Evolutionary conservation across 2,113 vertebrate species (phyloP).

Genomic region (Gymnocephalus cernua): DNA sequence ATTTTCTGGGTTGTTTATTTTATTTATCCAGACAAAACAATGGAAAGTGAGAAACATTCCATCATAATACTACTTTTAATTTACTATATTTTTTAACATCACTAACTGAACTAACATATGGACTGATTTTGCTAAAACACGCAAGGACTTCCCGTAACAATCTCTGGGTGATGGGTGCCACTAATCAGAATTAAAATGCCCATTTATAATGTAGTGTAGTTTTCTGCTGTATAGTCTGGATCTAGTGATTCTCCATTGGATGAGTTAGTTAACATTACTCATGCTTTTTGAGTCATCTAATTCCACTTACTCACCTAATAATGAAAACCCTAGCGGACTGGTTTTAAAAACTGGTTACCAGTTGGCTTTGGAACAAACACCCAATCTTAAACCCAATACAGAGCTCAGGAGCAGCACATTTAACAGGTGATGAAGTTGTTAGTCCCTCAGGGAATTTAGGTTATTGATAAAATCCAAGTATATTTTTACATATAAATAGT

Average conservation of each 20-base stretch:
- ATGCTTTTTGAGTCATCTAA: neutral
- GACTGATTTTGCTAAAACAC: neutral
- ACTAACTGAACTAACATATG: neutral
- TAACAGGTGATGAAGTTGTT: neutral
- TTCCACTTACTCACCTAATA: neutral
- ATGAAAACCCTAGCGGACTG: neutral
- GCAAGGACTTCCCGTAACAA: neutral
- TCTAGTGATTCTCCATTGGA: conserved; percentile 32
- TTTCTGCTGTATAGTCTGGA: neutral
- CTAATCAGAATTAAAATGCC: neutral
- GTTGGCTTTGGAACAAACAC: too few species aligned
- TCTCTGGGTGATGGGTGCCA: neutral
- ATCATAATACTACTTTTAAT: neutral
- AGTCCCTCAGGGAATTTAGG: too few species aligned
- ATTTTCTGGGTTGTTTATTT: too few species aligned
- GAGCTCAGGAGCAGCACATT: neutral
- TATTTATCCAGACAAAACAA: neutral
- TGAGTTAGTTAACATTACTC: neutral
- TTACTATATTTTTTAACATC: neutral
- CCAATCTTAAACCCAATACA: neutral
- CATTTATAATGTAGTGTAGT: neutral
- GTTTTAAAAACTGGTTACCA: neutral
- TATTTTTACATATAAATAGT: neutral
- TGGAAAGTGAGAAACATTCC: neutral
- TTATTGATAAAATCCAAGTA: neutral